Conservation (phyloP, 2,888 invertebrate genomes). For the Rhogogaster chlorosoma region DNA sequence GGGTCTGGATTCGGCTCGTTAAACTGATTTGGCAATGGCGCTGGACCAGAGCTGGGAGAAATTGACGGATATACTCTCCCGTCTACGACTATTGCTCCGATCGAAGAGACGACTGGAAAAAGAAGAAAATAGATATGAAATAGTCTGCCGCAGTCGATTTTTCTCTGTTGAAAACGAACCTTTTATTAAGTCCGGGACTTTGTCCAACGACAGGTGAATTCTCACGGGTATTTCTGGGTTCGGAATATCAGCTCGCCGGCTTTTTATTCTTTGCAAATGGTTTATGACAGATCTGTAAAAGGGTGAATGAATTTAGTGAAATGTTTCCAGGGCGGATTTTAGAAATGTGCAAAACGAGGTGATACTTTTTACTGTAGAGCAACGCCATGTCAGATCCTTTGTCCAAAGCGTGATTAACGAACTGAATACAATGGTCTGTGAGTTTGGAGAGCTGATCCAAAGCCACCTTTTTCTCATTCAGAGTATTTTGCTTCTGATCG, state of each 20-base stretch:
- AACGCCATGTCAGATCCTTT: conserved; percentile 92
- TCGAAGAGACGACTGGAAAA: conserved; percentile 84
- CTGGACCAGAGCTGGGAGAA: conserved; percentile 68
- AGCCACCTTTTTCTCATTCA: conserved; percentile 91
- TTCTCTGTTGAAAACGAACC: conserved; percentile 77
- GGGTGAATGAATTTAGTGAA: neutral
- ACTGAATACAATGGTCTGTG: conserved; percentile 93
- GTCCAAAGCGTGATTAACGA: conserved; percentile 89
- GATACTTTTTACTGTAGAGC: conserved; percentile 89
- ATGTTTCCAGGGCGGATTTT: neutral
- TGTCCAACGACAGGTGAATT: conserved; percentile 89
- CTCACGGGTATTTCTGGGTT: conserved; percentile 94
- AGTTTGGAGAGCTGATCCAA: conserved; percentile 89
- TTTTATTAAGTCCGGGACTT: conserved; percentile 89
- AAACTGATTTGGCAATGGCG: conserved; percentile 65
- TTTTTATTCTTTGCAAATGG: conserved; percentile 90
- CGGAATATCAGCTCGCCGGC: conserved; percentile 91
- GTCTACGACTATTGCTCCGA: conserved; percentile 91
- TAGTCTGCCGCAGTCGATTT: conserved; percentile 19
- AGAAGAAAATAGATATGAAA: neutral
- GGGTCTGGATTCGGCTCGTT: conserved; percentile 74
- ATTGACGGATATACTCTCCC: conserved; percentile 86
- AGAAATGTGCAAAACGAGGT: conserved; percentile 63
- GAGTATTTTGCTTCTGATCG: conserved; percentile 87
- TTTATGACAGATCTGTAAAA: conserved; percentile 78